Percentiles rank a stretch among this genome's conserved stretches.
phyloP scores from a whole-genome alignment of 2,113 vertebrate species.

The Turnix velox region DNA sequence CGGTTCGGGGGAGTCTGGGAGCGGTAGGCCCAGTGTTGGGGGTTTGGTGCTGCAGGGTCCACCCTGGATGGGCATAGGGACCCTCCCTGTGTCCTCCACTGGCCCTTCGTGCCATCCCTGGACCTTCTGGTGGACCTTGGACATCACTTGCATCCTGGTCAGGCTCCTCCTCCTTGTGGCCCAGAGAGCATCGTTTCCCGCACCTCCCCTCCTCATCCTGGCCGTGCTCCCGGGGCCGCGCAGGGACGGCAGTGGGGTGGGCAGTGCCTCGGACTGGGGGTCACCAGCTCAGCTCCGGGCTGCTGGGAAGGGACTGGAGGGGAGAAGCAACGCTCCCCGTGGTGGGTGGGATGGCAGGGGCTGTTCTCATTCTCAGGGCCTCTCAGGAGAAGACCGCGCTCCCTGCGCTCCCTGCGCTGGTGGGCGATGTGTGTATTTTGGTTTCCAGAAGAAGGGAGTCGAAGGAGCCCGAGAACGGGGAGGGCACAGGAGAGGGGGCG shows the following conservation, averaged over 20 bases:
- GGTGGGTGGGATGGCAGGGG: not conserved
- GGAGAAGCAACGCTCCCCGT: not conserved
- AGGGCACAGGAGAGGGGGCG: too few relatives aligned
- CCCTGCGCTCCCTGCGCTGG: too few relatives aligned
- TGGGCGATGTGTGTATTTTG: not conserved
- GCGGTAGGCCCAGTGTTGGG: not conserved
- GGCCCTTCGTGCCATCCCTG: not conserved
- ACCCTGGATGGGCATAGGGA: fast-evolving
- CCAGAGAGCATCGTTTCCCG: fast-evolving
- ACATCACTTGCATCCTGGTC: fast-evolving
- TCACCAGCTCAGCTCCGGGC: not conserved
- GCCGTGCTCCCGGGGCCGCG: not conserved
- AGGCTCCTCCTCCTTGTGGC: not conserved
- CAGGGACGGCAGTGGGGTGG: not conserved
- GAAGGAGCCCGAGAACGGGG: too few relatives aligned
- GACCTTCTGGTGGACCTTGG: not conserved
- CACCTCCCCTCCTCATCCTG: fast-evolving
- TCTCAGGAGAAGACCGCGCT: not conserved
- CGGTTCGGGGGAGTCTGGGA: too few relatives aligned
- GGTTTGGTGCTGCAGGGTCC: not conserved
- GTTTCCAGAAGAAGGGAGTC: not conserved
- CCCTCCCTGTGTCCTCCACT: fast-evolving
- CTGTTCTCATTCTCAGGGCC: not conserved
- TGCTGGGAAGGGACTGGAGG: not conserved
- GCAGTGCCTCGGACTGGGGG: not conserved